A percentile compares a stretch with the other conserved stretches of the same genome.
phyloP scores from a whole-genome alignment of 2,888 invertebrate genomes.

The Ectemnius lituratus region DNA sequence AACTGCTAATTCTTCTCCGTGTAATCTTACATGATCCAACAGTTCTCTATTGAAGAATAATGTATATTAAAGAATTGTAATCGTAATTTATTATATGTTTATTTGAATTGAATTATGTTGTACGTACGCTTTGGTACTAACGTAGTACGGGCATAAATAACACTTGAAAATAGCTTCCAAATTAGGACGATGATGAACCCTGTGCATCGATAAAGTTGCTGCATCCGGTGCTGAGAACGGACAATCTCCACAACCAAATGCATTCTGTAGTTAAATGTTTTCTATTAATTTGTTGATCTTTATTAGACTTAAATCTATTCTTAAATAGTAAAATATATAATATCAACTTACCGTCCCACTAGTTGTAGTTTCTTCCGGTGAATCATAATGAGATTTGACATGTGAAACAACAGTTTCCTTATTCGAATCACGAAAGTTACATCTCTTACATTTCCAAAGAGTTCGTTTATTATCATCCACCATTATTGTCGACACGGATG shows the following conservation, averaged over 20 bases:
- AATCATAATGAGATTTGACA: constrained; percentile 83
- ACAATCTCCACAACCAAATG: constrained; percentile 83
- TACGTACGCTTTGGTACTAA: constrained; percentile 84
- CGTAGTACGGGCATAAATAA: constrained; percentile 89
- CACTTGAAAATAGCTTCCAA: constrained; percentile 87
- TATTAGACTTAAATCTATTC: too few relatives aligned
- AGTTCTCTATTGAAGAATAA: constrained; percentile 63
- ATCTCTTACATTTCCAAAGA: constrained; percentile 94
- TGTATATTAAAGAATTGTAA: background rate
- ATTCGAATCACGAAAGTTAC: constrained; percentile 87
- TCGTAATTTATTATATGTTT: background rate
- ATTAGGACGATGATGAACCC: constrained; percentile 85
- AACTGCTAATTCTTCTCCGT: constrained; percentile 74
- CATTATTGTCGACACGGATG: constrained; percentile 43
- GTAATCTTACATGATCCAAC: constrained; percentile 72
- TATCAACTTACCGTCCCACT: background rate
- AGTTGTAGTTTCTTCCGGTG: constrained; percentile 57
- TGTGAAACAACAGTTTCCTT: constrained; percentile 84
- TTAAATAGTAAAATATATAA: background rate
- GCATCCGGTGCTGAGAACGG: constrained; percentile 84
- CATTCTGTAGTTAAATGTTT: constrained; percentile 51
- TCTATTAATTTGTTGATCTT: too few relatives aligned
- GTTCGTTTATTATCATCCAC: constrained; percentile 84
- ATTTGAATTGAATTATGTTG: background rate
- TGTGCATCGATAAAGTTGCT: constrained; percentile 82